Percentiles rank a stretch among this genome's conserved stretches.
These are phyloP conservation scores for Camponotus fellah DNA, from an alignment of 2,888 invertebrate species.

Conservation along the genomic window DNA sequence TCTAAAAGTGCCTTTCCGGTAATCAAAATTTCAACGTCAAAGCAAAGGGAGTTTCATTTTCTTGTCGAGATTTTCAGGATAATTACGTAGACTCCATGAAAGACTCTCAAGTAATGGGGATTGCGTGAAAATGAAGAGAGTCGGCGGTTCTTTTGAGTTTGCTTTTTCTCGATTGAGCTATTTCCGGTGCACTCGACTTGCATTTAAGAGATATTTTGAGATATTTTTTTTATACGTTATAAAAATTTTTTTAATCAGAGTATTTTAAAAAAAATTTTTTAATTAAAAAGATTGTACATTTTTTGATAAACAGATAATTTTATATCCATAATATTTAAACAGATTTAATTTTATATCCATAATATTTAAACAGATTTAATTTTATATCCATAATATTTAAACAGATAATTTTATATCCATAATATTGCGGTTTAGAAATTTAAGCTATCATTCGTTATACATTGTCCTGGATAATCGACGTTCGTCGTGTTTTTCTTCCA, in stretches of 20 bases:
- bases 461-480: background rate
- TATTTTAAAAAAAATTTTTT: background rate
- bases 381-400: too few species aligned
- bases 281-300: background rate
- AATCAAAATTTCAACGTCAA: conserved; percentile 55
- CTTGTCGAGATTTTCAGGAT: conserved; percentile 51
- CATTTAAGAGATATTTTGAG: conserved; percentile 40
- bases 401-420: background rate
- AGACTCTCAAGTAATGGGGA: conserved; percentile 46
- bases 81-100: conserved; percentile 52
- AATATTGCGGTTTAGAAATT: background rate
- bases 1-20: conserved; percentile 39
- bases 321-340: background rate
- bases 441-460: background rate
- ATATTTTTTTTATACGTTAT: background rate
- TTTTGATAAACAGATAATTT: background rate
- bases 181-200: conserved; percentile 57
- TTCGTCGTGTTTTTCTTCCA: background rate
- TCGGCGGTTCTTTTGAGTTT: conserved; percentile 65
- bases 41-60: conserved; percentile 59
- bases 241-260: background rate
- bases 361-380: too few species aligned
- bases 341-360: too few species aligned
- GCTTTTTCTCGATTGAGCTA: conserved; percentile 33
- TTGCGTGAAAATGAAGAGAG: conserved; percentile 55